phyloP scores from a whole-genome alignment of 1,140 invertebrate species.

The Cherax destructor region DNA sequence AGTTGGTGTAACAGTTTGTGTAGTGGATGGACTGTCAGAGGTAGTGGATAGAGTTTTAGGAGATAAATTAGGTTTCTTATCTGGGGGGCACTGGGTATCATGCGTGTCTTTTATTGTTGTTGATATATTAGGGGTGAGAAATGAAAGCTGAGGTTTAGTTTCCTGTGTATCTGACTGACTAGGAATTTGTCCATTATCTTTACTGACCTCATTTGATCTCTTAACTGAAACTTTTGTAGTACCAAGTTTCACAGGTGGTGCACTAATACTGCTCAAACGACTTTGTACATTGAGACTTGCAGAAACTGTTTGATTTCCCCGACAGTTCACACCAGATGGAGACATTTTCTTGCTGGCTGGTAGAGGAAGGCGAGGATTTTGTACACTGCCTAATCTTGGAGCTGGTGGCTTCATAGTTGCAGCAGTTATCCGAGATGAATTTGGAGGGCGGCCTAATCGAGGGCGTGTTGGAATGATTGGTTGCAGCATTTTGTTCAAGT shows the following conservation, averaged over 20 bases:
- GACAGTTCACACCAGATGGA: not conserved
- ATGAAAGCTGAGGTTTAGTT: not conserved
- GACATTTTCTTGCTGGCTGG: slow-evolving; percentile 3
- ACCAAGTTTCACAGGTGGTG: slow-evolving; percentile 1
- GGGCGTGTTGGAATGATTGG: slow-evolving; percentile 59
- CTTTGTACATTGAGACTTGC: slow-evolving; percentile 37
- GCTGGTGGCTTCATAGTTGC: slow-evolving; percentile 29
- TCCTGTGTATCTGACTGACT: not conserved
- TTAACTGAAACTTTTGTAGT: slow-evolving; percentile 45
- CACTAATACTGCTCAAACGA: slow-evolving; percentile 48
- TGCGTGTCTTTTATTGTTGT: not conserved
- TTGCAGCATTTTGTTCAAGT: slow-evolving; percentile 25
- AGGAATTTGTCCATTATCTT: not conserved
- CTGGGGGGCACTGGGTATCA: not conserved
- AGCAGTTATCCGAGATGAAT: slow-evolving; percentile 47
- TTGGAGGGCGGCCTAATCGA: slow-evolving; percentile 53
- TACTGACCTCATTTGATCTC: slow-evolving; percentile 18
- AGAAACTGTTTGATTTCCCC: slow-evolving; percentile 4
- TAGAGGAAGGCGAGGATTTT: not conserved
- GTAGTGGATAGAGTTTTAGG: not conserved
- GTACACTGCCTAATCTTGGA: slow-evolving; percentile 10
- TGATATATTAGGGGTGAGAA: not conserved
- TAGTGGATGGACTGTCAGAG: not conserved
- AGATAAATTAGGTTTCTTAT: not conserved
- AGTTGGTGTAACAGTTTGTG: not conserved